Percentiles rank a stretch among this genome's conserved stretches.
Evolutionary conservation across 2,888 invertebrate species (phyloP).

Genomic region (Eupithecia dodoneata): DNA sequence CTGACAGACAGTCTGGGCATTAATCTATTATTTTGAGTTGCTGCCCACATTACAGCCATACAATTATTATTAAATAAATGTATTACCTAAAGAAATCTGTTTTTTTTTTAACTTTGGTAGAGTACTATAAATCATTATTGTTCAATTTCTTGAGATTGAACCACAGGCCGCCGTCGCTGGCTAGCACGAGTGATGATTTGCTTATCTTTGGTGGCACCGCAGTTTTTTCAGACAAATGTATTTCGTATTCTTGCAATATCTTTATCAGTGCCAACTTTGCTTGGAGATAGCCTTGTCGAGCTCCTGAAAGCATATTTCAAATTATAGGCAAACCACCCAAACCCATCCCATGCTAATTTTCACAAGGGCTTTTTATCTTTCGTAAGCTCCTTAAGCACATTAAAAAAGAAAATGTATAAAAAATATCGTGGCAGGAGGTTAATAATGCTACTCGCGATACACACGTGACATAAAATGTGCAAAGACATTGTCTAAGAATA

Average conservation of each 20-base stretch:
- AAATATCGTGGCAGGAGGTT: neutral
- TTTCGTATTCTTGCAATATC: conserved; percentile 67
- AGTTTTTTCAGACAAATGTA: conserved; percentile 66
- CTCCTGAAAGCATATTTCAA: conserved; percentile 57
- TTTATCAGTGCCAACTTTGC: conserved; percentile 75
- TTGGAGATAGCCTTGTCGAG: conserved; percentile 78
- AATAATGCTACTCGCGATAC: neutral
- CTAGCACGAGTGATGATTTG: conserved; percentile 62
- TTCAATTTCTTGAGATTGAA: conserved; percentile 63
- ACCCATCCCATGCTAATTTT: neutral
- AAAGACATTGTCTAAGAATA: too few species aligned
- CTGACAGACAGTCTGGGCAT: neutral
- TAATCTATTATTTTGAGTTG: neutral
- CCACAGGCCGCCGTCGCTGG: conserved; percentile 75
- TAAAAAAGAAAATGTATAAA: neutral
- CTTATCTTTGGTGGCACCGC: conserved; percentile 68
- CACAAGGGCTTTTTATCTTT: neutral
- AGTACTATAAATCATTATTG: conserved; percentile 19
- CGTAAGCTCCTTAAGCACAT: neutral
- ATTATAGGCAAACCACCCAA: neutral
- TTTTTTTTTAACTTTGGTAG: conserved; percentile 1
- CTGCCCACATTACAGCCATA: neutral
- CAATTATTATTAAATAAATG: neutral
- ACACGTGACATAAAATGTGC: neutral
- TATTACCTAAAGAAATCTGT: neutral